Conservation (phyloP, 2,888 invertebrate genomes). For the Thymelicus acteon region DNA sequence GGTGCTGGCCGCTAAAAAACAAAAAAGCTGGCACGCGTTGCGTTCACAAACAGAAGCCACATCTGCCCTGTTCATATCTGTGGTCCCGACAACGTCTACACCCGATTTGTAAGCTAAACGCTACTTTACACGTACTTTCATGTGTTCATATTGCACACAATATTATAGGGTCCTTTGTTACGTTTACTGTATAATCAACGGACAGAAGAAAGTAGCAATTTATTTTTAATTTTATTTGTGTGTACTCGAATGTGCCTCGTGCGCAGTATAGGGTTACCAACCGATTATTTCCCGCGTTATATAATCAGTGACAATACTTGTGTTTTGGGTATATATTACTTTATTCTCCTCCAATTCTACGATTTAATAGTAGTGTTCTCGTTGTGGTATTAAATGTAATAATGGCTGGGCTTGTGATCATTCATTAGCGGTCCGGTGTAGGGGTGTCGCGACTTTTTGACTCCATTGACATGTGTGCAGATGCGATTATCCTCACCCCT, state of each 20-base stretch:
- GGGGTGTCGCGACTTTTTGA: conserved; percentile 65
- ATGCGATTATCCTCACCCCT: conserved; percentile 74
- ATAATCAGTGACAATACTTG: conserved; percentile 44
- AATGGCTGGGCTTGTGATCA: conserved; percentile 45
- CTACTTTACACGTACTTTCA: conserved; percentile 1
- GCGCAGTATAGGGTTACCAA: conserved; percentile 55
- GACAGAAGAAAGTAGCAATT: conserved; percentile 61
- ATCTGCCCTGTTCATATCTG: background rate
- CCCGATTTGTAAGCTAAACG: conserved; percentile 10
- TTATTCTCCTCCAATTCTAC: conserved; percentile 37
- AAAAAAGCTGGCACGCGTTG: background rate
- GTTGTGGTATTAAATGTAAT: conserved; percentile 27
- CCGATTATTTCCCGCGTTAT: background rate
- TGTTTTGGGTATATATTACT: conserved; percentile 78
- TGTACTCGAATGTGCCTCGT: conserved; percentile 46
- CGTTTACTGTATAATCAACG: conserved; percentile 50
- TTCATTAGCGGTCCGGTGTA: conserved; percentile 69
- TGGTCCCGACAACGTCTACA: background rate
- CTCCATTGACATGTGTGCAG: conserved; percentile 70
- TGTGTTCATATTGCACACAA: conserved; percentile 5
- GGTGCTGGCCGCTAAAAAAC: background rate
- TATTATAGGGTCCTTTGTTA: conserved; percentile 18
- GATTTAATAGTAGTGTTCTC: conserved; percentile 17
- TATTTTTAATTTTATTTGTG: conserved; percentile 49
- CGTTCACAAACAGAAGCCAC: background rate